Evolutionary conservation across 2,888 invertebrate species (phyloP), one percentile per base, ranked within the genome.

Genomic region (Acronicta leporina): DNA sequence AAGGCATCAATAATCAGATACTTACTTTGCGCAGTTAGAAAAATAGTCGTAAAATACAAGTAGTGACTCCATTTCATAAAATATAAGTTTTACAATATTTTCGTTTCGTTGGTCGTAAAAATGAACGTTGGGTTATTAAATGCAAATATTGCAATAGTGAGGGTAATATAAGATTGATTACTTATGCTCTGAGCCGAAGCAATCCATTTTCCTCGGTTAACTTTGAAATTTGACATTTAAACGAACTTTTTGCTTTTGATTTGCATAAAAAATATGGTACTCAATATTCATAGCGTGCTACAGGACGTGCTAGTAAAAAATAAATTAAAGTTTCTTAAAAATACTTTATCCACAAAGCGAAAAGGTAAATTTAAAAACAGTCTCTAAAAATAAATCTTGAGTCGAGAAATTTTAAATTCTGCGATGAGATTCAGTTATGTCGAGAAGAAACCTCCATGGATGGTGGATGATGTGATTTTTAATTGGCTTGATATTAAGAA

Each of bases 101-200:
- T 25, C 15, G 47, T 25, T 58, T 48, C 16, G 48, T 62, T 38
- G 20, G 43, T 60, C 45, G 38, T 71, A 66, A 71, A 70, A 52
- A 9, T 50, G 52, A 70, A 48, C 38, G 54, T 54, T 48, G 30
- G 25, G 49, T 43, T 68, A 71, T 65, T 60, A 59, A 71, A 69
- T 72, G 67, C 72, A 72, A 69, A 69, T 66, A 60, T 61, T 66
- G 54, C 54, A 54, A 52, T 43, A 58, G 52, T 58, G 51, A 35
- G 45, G 44, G 65, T 38, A 66, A 55, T 72, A 72, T 67, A 55
- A 68, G 61, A 72, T 68, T 55, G 68, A 72, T 68, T 55, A 43
- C 67, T 20, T 72, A 53, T 40, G 61, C 51, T 30, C 10, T 30
- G 25, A 35, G 42, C 42, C 33, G 13, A 41, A 11, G 48, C 48